phyloP scores from a whole-genome alignment of 2,888 invertebrate genomes.

The Keiferia lycopersicella region DNA sequence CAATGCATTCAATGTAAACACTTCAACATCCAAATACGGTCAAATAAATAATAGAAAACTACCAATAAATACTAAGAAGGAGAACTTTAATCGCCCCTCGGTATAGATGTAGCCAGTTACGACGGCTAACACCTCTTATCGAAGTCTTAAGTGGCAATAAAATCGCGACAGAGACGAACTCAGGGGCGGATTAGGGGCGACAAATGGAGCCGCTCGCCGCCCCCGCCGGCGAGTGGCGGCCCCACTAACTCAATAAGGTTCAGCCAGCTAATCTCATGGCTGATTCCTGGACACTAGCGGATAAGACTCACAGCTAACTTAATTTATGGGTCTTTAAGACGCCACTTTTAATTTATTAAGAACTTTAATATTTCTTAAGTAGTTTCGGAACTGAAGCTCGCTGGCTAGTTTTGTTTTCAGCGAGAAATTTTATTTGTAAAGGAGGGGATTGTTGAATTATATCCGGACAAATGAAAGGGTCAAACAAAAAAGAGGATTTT shows the following conservation, averaged over 20 bases:
- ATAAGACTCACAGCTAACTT: constrained; percentile 21
- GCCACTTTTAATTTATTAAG: constrained; percentile 26
- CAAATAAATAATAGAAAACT: constrained; percentile 14
- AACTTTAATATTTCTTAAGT: constrained; percentile 19
- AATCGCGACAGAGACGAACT: constrained; percentile 25
- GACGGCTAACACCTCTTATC: constrained; percentile 26
- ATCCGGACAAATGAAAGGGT: background rate
- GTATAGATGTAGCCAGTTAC: constrained; percentile 12
- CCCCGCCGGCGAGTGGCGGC: background rate
- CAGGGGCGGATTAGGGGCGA: constrained; percentile 23
- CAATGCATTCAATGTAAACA: background rate
- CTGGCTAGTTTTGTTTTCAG: background rate
- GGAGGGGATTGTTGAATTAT: background rate
- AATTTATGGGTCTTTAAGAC: constrained; percentile 24
- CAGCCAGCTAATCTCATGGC: constrained; percentile 27
- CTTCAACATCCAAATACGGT: background rate
- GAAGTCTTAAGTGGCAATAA: constrained; percentile 25
- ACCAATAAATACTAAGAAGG: constrained; percentile 13
- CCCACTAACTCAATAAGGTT: constrained; percentile 30
- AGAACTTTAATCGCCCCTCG: constrained; percentile 6
- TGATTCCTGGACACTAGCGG: constrained; percentile 29
- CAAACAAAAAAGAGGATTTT: background rate
- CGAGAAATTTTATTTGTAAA: background rate
- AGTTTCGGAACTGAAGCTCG: background rate
- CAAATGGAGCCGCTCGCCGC: constrained; percentile 16